Percentiles rank a stretch among this genome's conserved stretches.
phyloP scores from a whole-genome alignment of 2,797 vertebrate genomes.

The Artibeus lituratus region DNA sequence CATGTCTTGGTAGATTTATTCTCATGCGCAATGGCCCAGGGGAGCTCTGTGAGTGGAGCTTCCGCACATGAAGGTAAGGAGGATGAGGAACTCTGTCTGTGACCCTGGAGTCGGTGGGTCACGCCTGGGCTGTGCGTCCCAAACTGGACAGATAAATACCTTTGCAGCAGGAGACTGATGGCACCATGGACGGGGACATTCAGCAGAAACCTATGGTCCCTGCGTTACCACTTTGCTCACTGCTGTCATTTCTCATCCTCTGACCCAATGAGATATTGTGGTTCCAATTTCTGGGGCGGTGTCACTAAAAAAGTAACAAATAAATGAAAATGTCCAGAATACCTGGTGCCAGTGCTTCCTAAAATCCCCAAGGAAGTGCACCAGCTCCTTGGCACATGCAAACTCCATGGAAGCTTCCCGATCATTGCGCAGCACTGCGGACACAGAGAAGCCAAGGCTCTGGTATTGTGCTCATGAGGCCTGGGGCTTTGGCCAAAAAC shows the following conservation, averaged over 20 bases:
- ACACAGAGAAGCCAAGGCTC: background rate
- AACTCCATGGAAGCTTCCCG: background rate
- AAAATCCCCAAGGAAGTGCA: background rate
- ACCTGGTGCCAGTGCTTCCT: background rate
- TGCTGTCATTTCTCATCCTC: background rate
- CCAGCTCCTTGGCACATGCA: background rate
- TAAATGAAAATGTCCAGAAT: background rate
- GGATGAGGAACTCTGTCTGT: background rate
- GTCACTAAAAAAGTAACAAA: background rate
- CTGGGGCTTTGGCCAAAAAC: background rate
- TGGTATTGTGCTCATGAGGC: background rate
- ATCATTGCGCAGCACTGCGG: background rate
- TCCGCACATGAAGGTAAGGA: background rate
- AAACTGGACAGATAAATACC: background rate
- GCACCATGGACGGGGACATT: background rate
- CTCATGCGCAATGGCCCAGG: no score
- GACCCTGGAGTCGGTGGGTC: background rate
- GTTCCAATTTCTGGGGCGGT: background rate
- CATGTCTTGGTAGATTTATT: no score
- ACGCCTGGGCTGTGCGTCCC: background rate
- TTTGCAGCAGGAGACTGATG: background rate
- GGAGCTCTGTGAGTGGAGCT: no score
- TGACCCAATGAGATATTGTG: background rate
- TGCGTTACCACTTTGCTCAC: fast-evolving
- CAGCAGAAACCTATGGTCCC: background rate